Evolutionary conservation across 2,113 vertebrate species (phyloP), one percentile per base, ranked within the genome.

Genomic region (Sinosuthora webbiana): DNA sequence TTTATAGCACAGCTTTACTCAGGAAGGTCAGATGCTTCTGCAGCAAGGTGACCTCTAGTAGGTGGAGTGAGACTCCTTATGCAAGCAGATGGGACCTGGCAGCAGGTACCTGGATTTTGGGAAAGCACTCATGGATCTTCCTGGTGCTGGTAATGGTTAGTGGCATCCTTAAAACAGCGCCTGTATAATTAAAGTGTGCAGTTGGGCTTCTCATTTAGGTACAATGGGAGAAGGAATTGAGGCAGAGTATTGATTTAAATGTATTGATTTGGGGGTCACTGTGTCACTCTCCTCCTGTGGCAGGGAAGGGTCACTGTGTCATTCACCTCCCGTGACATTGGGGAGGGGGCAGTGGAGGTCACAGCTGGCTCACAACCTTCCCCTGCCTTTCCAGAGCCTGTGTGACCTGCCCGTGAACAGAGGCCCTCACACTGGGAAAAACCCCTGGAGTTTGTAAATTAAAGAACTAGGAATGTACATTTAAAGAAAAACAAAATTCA

Each of bases 311-410:
- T 95, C 67, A 41, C 62, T 14, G 65, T 86, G 92, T 76, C 82
- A 71, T n/a, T 87, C 15, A 10, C 71, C 56, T 50, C 18, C 59
- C 0, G 0, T 35, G 78, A 44, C 1, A 6, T 2, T 1, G 1
- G 71, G 15, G 42, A 80, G 28, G 33, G 68, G 59, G 15, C 63
- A 69, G 35, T 8, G 5, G 68, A 35, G 82, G 71, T 87, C 15
- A 2, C 49, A 49, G 77, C 1, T 5, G 81, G 15, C 84, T 87
- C 55, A 23, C 68, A 47, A 11, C 23, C 60, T 71, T 80, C 60
- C 77, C 23, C 35, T 80, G 62, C 30, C 27, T 70, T 83, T 49
- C 39, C 75, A 50, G 62, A 57, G 56, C 45, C 24, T 35, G 15
- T 6, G 33, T 75, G 41, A 64, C 50, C 63, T 76, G 37, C n/a